phyloP scores from a whole-genome alignment of 53 echinoderm and acorn worm genomes.

The Apostichopus leukothele region DNA sequence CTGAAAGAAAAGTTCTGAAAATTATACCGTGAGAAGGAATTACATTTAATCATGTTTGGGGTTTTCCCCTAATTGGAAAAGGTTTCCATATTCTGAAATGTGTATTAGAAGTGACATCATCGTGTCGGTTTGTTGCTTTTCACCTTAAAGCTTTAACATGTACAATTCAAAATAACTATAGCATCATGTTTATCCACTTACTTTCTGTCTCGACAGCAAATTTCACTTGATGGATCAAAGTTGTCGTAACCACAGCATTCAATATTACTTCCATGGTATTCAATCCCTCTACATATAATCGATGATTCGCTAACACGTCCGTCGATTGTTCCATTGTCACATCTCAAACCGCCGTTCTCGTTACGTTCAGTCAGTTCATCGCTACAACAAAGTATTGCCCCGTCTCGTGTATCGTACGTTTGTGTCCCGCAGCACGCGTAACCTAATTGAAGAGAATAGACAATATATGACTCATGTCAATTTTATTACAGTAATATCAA shows the following conservation, averaged over 20 bases:
- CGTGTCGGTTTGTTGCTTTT: too few species aligned
- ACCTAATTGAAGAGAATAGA: not conserved
- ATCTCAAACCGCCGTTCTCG: not conserved
- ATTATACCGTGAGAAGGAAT: too few species aligned
- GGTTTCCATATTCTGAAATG: too few species aligned
- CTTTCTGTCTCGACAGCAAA: constrained; percentile 11
- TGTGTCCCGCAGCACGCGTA: constrained; percentile 62
- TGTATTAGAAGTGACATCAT: too few species aligned
- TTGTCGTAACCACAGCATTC: constrained; percentile 17
- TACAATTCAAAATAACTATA: too few species aligned
- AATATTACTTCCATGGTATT: not conserved
- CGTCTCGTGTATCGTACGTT: constrained; percentile 41
- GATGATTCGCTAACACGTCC: not conserved
- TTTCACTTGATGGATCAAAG: not conserved
- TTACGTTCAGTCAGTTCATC: constrained; percentile 18
- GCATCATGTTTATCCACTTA: not conserved
- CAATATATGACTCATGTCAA: not conserved
- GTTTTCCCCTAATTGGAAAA: too few species aligned
- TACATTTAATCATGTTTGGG: too few species aligned
- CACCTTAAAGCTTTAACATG: too few species aligned
- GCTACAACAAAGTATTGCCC: constrained; percentile 56
- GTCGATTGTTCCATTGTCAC: not conserved
- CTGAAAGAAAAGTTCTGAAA: too few species aligned
- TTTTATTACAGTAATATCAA: too few species aligned
- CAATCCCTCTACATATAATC: not conserved